Evolutionary conservation across 2,113 vertebrate genomes (phyloP), one percentile per base, ranked within the genome.

Genomic region (Thermophis baileyi): DNA sequence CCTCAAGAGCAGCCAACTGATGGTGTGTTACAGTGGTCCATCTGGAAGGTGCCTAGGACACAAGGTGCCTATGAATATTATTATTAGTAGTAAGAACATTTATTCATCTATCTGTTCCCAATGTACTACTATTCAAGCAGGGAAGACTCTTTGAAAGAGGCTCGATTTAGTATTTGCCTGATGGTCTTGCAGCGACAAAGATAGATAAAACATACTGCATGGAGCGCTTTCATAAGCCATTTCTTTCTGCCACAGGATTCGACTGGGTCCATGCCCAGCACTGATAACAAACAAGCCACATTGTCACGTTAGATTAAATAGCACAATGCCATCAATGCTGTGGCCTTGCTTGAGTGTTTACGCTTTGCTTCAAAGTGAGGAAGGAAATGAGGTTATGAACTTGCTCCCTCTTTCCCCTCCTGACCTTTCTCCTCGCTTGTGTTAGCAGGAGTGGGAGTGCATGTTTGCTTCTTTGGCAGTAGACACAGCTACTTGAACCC

Each of bases 361-460:
- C 30, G 49, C n/a, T 40, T 53, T 89, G 87, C 91, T 92, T 50
- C 25, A 7, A 40, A 30, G 49, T 53, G 40, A 92, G 60, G 60
- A 92, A 89, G 60, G 91, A 92, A 92, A 89, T 4, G 47, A 92
- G 91, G 91, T 92, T 74, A 81, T 88, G 87, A 92, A 81, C 87
- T 89, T 92, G 91, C 25, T 89, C 87, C 35, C 49, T 92, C 60
- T 53, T 40, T 47, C 25, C 49, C 87, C 30, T 89, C 87, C 47
- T 92, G 91, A 92, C 91, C 91, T 92, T 50, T 92, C 86, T n/a
- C n/a, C 54, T 53, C 12, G 91, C 91, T 46, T 89, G 20, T 30
- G 60, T 50, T 53, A 63, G 49, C 49, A 20, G 10, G n/a, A 44
- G 91, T 11, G 24, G 87, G 88, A 74, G 87, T n/a, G 87, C 40